Percentiles rank a stretch among this genome's conserved stretches.
Evolutionary conservation across 2,797 vertebrate genomes (phyloP).

Genomic region (Sebastiscus albofasciatus): DNA sequence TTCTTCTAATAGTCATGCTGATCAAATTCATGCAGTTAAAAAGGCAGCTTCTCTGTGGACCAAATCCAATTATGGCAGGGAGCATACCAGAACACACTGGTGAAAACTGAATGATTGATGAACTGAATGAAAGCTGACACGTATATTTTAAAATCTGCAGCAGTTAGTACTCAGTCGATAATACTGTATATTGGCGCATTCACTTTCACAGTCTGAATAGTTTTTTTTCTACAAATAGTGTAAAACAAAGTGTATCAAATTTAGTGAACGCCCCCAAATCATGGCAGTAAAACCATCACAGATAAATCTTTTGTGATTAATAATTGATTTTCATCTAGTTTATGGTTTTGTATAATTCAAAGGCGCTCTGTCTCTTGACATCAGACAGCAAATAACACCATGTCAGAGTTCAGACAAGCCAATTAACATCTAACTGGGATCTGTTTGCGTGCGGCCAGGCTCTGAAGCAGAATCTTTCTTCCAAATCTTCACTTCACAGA

Average conservation of each 20-base stretch:
- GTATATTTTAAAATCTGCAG: background rate
- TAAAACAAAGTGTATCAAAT: background rate
- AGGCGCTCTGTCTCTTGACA: slow-evolving; percentile 18
- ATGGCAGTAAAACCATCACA: background rate
- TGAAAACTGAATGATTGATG: slow-evolving; percentile 18
- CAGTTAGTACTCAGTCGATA: background rate
- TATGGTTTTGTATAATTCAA: slow-evolving; percentile 24
- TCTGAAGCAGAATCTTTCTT: slow-evolving; percentile 12
- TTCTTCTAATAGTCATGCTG: slow-evolving; percentile 42
- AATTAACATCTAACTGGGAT: slow-evolving; percentile 50
- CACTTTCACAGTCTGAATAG: background rate
- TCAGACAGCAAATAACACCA: slow-evolving; percentile 35
- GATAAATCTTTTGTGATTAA: slow-evolving; percentile 7
- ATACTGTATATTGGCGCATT: background rate
- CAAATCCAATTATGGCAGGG: slow-evolving; percentile 29
- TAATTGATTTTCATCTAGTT: slow-evolving; percentile 35
- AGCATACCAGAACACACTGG: slow-evolving; percentile 1
- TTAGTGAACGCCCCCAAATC: background rate
- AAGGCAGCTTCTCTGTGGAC: slow-evolving; percentile 15
- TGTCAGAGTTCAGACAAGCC: slow-evolving; percentile 50
- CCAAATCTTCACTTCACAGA: background rate
- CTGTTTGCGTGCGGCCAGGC: slow-evolving; percentile 12
- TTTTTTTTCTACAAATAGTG: background rate
- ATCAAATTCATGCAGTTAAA: slow-evolving; percentile 40
- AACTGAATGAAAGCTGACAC: slow-evolving; percentile 15